These are phyloP conservation scores for Torymus tubicola DNA, from an alignment of 2,888 invertebrate species.

Conservation along the genomic window DNA sequence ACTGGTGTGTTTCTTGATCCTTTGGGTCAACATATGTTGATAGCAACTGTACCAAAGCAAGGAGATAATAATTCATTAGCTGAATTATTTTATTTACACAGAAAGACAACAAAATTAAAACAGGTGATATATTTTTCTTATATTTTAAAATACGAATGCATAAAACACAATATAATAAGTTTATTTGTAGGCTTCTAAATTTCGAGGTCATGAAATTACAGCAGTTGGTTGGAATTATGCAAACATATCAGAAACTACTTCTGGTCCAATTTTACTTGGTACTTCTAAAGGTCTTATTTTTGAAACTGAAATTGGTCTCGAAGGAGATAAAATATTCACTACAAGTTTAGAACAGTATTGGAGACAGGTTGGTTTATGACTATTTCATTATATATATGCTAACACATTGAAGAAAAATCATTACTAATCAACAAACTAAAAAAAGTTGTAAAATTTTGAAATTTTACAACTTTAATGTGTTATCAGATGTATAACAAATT, in stretches of 20 bases:
- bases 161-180: background rate
- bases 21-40: slow-evolving; percentile 89
- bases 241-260: slow-evolving; percentile 83
- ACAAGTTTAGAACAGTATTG: slow-evolving; percentile 87
- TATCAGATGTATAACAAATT: no score
- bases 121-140: slow-evolving; percentile 70
- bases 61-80: slow-evolving; percentile 79
- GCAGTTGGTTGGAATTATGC: slow-evolving; percentile 93
- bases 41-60: slow-evolving; percentile 83
- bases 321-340: slow-evolving; percentile 90
- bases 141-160: background rate
- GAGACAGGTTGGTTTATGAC: slow-evolving; percentile 83
- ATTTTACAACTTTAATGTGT: background rate
- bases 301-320: slow-evolving; percentile 90
- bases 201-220: slow-evolving; percentile 89
- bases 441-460: slow-evolving; percentile 42
- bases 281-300: slow-evolving; percentile 93
- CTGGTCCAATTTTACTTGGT: slow-evolving; percentile 91
- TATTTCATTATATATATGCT: no score
- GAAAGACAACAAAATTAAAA: slow-evolving; percentile 86
- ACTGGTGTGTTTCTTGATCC: slow-evolving; percentile 89
- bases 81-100: slow-evolving; percentile 89
- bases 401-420: background rate
- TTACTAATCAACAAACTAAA: slow-evolving; percentile 42
- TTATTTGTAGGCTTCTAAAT: slow-evolving; percentile 78